Conservation (phyloP, 2,113 vertebrate species). For the Cinclus cinclus region DNA sequence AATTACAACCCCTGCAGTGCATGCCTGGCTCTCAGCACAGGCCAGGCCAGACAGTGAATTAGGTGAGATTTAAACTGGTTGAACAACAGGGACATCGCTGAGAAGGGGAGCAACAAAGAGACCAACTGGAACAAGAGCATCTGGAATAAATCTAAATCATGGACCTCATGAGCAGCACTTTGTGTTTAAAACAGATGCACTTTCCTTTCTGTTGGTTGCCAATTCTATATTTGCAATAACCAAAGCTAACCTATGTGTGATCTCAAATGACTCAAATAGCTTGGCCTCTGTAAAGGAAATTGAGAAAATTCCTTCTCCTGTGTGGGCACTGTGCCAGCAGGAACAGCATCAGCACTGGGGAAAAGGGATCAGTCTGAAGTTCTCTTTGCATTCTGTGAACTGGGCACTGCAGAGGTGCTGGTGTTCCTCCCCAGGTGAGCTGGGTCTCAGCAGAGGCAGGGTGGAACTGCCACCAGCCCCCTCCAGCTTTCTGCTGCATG, state of each 20-base stretch:
- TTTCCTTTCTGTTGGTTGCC: slow-evolving; percentile 43
- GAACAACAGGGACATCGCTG: not conserved
- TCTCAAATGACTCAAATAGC: slow-evolving; percentile 41
- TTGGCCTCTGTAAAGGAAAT: slow-evolving; percentile 62
- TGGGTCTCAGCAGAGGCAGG: not conserved
- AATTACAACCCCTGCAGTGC: not conserved
- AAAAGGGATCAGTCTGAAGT: not conserved
- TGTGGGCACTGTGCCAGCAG: slow-evolving; percentile 40
- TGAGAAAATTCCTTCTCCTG: slow-evolving; percentile 67
- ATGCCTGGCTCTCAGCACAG: slow-evolving; percentile 44
- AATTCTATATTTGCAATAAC: slow-evolving; percentile 35
- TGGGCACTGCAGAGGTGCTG: not conserved
- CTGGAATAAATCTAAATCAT: slow-evolving; percentile 56
- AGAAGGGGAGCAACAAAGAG: slow-evolving; percentile 9
- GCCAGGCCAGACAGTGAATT: not conserved
- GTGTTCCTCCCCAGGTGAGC: not conserved
- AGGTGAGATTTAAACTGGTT: slow-evolving; percentile 25
- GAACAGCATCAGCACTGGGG: not conserved
- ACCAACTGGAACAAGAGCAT: slow-evolving; percentile 25
- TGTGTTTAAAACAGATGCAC: slow-evolving; percentile 40
- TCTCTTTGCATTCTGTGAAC: not conserved
- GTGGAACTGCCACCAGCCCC: not conserved
- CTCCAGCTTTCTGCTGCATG: not conserved
- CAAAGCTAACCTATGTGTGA: slow-evolving; percentile 42
- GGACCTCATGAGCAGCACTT: not conserved